Evolutionary conservation across 2,888 invertebrate species (phyloP), one percentile per base, ranked within the genome.

Genomic region (Leptothorax acervorum): DNA sequence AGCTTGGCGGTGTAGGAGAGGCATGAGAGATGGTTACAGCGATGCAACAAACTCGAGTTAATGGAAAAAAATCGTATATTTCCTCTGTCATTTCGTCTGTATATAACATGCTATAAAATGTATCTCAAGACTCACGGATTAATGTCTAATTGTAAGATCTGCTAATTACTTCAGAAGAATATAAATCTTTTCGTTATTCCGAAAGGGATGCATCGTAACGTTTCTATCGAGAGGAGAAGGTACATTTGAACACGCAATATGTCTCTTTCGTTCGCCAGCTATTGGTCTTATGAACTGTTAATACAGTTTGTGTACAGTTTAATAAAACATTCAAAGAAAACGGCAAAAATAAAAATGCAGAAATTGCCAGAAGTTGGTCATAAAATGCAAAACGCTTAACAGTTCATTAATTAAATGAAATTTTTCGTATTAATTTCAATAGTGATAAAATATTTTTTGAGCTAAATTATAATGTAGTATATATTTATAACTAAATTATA

Each of bases 31-130:
- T 66, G 74, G 53, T 74, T 66, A 39, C 51, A 66, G 39, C 53
- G 84, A 73, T 75, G 84, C 53, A 84, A 83, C 60, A 84, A 82
- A 68, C 51, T 66, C 63, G 42, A 74, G 39, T 85, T 15, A 70
- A 73, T 84, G 71, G 35, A 85, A 71, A 84, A 42, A 71, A 84
- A 35, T 65, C 60, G 18, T 82, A 76, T 85, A 83, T 83, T 75
- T 83, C 35, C 60, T 83, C 45, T 31, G 73, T 73, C 35, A 51
- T 6, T 83, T 84, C 45, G 35, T 86, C 53, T 39, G n/a, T 57
- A 63, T 83, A 85, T 87, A 85, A 88, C 86, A 88, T 88, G 88
- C 88, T 88, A 85, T 85, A 88, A 82, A 88, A 83, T 74, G 83
- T 82, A 45, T 57, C 12, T 82, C 53, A 48, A 83, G 63, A 55